Evolutionary conservation across 2,113 vertebrate species (phyloP), one percentile per base, ranked within the genome.

Genomic region (Carassius auratus): DNA sequence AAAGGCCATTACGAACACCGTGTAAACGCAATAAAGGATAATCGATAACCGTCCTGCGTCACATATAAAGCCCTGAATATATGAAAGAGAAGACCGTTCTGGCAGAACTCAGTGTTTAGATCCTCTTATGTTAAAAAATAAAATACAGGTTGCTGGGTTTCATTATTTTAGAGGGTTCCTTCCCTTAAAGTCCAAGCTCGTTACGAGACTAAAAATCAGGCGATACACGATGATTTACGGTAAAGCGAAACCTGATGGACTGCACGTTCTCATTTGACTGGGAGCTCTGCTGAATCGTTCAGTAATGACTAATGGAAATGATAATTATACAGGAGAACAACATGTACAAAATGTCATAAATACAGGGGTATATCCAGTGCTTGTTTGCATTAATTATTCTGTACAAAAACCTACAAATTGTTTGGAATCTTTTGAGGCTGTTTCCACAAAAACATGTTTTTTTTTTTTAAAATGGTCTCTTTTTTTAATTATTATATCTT

Each of bases 261-360:
- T 84, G 92, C 93, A 94, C 92, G 92, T 95, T 93, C 85, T 26
- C 92, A 10, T 48, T 23, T 10, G 38, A 7, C 38, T 38, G 38
- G 38, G 42, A 19, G 26, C 26, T 77, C 75, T 77, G 75, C 0
- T 21, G 15, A 38, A 36, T 13, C 17, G 17, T 59, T 78, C 76
- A 78, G 23, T 2, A 14, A 0, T 26, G 33, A 71, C 19, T 71
- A n/a, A 61, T 61, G 57, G 57, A 59, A 21, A 59, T 21, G 21
- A 21, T 19, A 59, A 45, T 45, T 42, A 7, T 42, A 42, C 42
- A 42, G 7, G 8, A 42, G 42, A 42, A 42, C 42, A 38, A 38
- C 38, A 38, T 38, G 7, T 42, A 8, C 8, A 42, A 42, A 7
- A 8, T 42, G 0, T 42, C 42, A 42, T 8, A 42, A 42, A 42